Evolutionary conservation across 2,797 vertebrate species (phyloP), one percentile per base, ranked within the genome.

Genomic region (Manis crassicaudata): DNA sequence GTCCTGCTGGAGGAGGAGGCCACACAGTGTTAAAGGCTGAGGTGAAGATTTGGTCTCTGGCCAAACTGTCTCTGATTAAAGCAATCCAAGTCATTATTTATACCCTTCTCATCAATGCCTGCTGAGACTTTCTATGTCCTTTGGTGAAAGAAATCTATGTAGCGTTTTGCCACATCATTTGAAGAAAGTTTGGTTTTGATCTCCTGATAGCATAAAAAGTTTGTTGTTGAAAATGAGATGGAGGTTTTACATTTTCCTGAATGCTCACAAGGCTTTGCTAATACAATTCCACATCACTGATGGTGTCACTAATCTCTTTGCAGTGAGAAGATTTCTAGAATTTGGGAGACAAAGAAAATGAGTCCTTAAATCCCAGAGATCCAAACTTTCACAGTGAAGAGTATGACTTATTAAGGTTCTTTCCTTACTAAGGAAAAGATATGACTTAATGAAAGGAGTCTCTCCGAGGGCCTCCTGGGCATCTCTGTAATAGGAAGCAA

Each of bases 231-330:
- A 99, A 98, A 82, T 99, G 99, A 67, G 99, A 99, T 90, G 99
- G 98, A 83, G 99, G 99, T 98, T 99, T 99, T 94, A 99, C 98
- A 97, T 98, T 99, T 99, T 95, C 99, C 99, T 87, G 99, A 75
- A 37, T 62, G 40, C 50, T 46, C 35, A 56, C 50, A n/a, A 83
- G 43, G 11, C 46, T 88, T 58, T 84, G 52, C 18, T 87, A 29
- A 62, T 27, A 29, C 20, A 29, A 54, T 82, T 25, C 90, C 46
- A 13, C 50, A 40, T 54, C 37, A 35, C 2, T 21, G 27, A 46
- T 37, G 27, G 21, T 63, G 13, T 52, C 9, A 3, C 37, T 80
- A 68, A 62, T 63, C 16, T 18, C 58, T 37, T 37, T 11, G 5
- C 23, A 23, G 32, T 79, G 7, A 46, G 37, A 88, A 70, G 54